Evolutionary conservation across 2,888 invertebrate species (phyloP).

Genomic region (Sycophila texana): DNA sequence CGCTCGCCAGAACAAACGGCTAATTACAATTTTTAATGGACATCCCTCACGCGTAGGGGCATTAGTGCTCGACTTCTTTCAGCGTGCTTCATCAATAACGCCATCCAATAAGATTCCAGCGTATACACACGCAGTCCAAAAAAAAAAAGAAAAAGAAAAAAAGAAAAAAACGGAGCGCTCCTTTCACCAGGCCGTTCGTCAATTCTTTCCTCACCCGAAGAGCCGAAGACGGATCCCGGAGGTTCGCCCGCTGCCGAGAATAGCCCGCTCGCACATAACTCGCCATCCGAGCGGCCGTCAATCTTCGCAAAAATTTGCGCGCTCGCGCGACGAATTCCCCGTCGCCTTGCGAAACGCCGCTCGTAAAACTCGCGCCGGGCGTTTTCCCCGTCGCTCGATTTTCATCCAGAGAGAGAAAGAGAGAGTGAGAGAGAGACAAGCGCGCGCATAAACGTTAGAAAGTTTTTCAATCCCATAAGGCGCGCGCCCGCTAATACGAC

Average conservation of each 20-base stretch:
- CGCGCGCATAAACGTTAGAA: slow-evolving; percentile 45
- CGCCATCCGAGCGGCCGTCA: slow-evolving; percentile 1
- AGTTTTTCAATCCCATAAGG: slow-evolving; percentile 53
- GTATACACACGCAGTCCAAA: too few relatives aligned
- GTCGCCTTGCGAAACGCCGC: slow-evolving; percentile 15
- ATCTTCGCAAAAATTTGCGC: slow-evolving; percentile 42
- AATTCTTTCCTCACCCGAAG: too few relatives aligned
- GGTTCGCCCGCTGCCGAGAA: neutral
- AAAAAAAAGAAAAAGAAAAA: too few relatives aligned
- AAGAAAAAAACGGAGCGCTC: too few relatives aligned
- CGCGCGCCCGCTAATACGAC: slow-evolving; percentile 26
- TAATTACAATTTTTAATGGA: too few relatives aligned
- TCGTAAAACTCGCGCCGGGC: neutral
- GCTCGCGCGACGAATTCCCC: slow-evolving; percentile 22
- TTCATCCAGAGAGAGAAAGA: neutral
- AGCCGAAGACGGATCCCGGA: too few relatives aligned
- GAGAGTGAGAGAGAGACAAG: neutral
- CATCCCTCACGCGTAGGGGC: too few relatives aligned
- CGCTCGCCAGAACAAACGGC: too few relatives aligned
- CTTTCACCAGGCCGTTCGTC: too few relatives aligned
- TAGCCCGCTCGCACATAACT: slow-evolving; percentile 1
- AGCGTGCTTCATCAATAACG: too few relatives aligned
- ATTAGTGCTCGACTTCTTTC: too few relatives aligned
- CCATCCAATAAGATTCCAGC: too few relatives aligned
- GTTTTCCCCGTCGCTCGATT: neutral